Percentiles rank a stretch among this genome's conserved stretches.
Conservation (phyloP, 2,113 vertebrate species). For the Leptodactylus fuscus region DNA sequence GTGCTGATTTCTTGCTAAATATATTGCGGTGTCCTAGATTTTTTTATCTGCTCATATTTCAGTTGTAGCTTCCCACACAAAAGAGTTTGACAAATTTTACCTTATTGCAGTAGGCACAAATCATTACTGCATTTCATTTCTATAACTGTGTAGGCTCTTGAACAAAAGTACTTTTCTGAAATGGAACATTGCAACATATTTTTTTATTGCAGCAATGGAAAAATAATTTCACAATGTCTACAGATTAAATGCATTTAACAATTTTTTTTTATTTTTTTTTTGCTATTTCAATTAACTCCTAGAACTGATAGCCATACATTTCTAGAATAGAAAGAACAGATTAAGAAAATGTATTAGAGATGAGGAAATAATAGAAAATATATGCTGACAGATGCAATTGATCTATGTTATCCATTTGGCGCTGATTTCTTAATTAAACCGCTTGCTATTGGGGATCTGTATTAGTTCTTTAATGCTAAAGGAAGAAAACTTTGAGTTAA, state of each 20-base stretch:
- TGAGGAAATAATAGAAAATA: neutral
- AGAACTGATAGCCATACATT: neutral
- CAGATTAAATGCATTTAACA: no score
- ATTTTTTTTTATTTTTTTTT: neutral
- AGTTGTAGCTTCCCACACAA: neutral
- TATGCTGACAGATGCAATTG: no score
- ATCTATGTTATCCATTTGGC: no score
- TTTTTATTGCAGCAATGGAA: neutral
- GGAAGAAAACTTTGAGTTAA: no score
- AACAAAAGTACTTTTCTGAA: conserved; percentile 14
- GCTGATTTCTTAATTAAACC: no score
- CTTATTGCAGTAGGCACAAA: conserved; percentile 45
- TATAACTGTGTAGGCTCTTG: neutral
- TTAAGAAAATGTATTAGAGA: neutral
- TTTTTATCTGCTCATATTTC: conserved; percentile 15
- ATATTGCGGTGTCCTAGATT: conserved; percentile 31
- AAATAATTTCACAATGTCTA: neutral
- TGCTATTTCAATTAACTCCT: neutral
- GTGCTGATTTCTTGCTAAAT: conserved; percentile 21
- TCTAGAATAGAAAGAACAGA: neutral
- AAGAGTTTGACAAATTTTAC: conserved; percentile 19
- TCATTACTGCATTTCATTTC: conserved; percentile 44
- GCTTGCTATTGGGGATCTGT: no score
- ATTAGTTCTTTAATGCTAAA: no score
- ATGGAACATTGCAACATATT: neutral